phyloP scores from a whole-genome alignment of 2,113 vertebrate genomes.

The Chelonoidis abingdonii region DNA sequence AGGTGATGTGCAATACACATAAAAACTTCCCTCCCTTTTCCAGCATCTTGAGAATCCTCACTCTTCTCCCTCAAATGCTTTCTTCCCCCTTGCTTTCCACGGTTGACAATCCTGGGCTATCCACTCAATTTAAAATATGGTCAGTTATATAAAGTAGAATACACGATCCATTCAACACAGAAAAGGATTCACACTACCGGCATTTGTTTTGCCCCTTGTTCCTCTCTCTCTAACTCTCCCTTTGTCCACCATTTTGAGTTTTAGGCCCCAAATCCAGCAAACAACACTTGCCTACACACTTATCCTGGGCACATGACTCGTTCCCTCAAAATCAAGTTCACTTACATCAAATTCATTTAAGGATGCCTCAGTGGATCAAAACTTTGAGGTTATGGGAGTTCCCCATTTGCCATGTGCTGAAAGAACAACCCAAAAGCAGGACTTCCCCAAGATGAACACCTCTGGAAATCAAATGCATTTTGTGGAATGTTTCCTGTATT shows the following conservation, averaged over 20 bases:
- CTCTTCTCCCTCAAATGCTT: neutral
- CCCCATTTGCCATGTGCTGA: neutral
- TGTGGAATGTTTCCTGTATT: neutral
- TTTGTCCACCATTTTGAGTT: neutral
- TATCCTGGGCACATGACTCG: neutral
- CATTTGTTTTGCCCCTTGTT: neutral
- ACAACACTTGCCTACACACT: neutral
- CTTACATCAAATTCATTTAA: neutral
- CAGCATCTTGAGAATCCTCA: neutral
- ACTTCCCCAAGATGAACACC: neutral
- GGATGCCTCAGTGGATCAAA: neutral
- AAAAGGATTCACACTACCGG: neutral
- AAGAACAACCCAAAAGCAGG: neutral
- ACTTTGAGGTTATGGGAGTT: neutral
- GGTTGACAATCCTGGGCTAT: neutral
- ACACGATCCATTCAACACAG: neutral
- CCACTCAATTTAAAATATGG: neutral
- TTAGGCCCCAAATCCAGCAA: neutral
- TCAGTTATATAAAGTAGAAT: neutral
- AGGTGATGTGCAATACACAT: neutral
- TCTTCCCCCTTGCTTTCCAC: neutral
- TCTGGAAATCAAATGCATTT: neutral
- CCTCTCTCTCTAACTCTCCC: neutral
- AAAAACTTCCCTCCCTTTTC: neutral
- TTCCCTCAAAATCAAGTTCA: neutral